These are phyloP conservation scores for Genyomyrus donnyi DNA, from an alignment of 2,113 vertebrate genomes.

Conservation along the genomic window DNA sequence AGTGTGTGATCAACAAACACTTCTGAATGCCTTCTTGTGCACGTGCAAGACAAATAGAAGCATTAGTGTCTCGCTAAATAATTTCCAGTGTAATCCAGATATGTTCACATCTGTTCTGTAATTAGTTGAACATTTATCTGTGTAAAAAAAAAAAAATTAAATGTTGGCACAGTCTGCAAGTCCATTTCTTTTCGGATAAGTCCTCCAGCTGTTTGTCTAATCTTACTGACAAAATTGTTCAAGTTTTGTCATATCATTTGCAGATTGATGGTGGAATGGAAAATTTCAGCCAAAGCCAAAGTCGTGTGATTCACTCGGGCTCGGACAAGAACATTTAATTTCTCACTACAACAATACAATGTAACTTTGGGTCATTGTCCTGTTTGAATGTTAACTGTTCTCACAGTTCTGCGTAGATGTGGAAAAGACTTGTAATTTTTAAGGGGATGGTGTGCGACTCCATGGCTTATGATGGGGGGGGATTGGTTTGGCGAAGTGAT, in stretches of 20 bases:
- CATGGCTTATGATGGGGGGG: not conserved
- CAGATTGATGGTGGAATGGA: not conserved
- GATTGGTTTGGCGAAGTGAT: not conserved
- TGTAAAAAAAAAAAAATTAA: not conserved
- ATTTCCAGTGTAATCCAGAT: not conserved
- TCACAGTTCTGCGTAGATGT: not conserved
- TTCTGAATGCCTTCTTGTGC: not conserved
- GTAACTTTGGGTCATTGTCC: not conserved
- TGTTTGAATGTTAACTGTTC: not conserved
- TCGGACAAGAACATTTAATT: not conserved
- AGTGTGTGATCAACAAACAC: not conserved
- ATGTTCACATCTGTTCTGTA: not conserved
- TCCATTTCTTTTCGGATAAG: not conserved
- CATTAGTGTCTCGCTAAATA: not conserved
- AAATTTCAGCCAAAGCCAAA: not conserved
- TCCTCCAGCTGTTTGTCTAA: not conserved
- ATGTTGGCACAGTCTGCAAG: not conserved
- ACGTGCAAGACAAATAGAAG: not conserved
- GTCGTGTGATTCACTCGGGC: not conserved
- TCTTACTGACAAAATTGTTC: not conserved
- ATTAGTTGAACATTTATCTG: slow-evolving; percentile 3
- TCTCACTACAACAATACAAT: not conserved
- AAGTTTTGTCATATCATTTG: slow-evolving; percentile 3
- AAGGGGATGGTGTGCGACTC: not conserved
- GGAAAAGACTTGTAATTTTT: not conserved